Evolutionary conservation across 30 jellyfish, hydroid and myxozoan species (phyloP), one percentile per base, ranked within the genome.

Genomic region (Catostylus mosaicus): DNA sequence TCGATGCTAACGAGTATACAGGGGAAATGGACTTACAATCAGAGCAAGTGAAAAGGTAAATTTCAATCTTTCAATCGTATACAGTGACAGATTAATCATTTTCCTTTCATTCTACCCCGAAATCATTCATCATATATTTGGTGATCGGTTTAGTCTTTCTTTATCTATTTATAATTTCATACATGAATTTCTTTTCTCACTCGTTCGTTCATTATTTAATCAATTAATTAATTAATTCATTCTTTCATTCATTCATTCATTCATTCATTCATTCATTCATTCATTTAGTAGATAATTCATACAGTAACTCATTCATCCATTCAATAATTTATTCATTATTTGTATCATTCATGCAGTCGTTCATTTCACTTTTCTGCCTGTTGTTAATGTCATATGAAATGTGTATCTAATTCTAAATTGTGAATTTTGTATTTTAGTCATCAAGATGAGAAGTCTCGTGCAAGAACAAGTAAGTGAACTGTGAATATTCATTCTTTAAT

Each of bases 1-100:
- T 80, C 59, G 98, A 92, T 76, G 98, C 98, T 31, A 83, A 86
- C 27, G 96, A 91, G 76, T 91, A 33, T 51, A 88, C 77, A 32
- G 77, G 59, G 1, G 71, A 59, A 19, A 26, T 7, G 10, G 94
- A 83, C 7, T 8, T 45, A 0, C 32, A 34, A 18, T 12, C 40
- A 27, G 88, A 83, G 37, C 82, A 83, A 12, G 68, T 54, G 11
- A 73, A 73, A 45, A 59, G 71, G 71, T 59, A 5, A n/a, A n/a
- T n/a, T n/a, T n/a, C n/a, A n/a, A n/a, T n/a, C n/a, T n/a, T n/a
- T n/a, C n/a, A n/a, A n/a, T n/a, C n/a, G n/a, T n/a, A n/a, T n/a
- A n/a, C n/a, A n/a, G n/a, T n/a, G n/a, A n/a, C n/a, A n/a, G n/a
- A n/a, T n/a, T n/a, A n/a, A n/a, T n/a, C n/a, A n/a, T n/a, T n/a